Evolutionary conservation across 2,113 vertebrate genomes (phyloP).

Genomic region (Nothocercus julius): DNA sequence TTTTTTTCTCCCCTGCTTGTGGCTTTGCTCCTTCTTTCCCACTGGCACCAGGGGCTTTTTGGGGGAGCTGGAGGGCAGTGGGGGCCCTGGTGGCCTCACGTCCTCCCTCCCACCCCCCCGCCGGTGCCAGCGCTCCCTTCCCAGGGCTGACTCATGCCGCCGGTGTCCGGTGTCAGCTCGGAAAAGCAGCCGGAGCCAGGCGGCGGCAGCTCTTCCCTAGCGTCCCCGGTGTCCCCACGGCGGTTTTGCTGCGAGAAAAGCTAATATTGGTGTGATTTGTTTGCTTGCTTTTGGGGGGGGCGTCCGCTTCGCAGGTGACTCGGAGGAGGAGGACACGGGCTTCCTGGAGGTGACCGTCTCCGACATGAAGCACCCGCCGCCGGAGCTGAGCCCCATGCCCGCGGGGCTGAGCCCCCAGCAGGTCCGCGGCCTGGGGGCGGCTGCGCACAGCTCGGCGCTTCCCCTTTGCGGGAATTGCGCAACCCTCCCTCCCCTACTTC

Average conservation of each 20-base stretch:
- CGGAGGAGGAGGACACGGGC: constrained; percentile 89
- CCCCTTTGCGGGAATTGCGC: neutral
- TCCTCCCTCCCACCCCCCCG: no score
- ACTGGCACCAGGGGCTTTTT: no score
- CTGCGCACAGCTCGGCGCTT: neutral
- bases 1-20: neutral
- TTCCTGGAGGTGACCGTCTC: constrained; percentile 90
- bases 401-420: constrained; percentile 92
- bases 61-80: no score
- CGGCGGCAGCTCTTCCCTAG: no score
- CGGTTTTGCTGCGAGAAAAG: no score
- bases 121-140: neutral
- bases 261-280: no score
- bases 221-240: no score
- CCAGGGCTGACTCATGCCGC: neutral
- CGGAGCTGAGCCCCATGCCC: constrained; percentile 91
- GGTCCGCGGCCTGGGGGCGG: constrained; percentile 70
- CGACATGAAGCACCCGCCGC: constrained; percentile 86
- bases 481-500: neutral
- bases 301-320: constrained; percentile 81
- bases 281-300: no score
- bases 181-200: no score
- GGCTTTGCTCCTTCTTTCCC: neutral
- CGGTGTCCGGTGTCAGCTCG: constrained; percentile 24
- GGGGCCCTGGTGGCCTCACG: neutral